Base-by-base conservation (phyloP, 1,140 invertebrate genomes). In the Archivesica marissinica region DNA sequence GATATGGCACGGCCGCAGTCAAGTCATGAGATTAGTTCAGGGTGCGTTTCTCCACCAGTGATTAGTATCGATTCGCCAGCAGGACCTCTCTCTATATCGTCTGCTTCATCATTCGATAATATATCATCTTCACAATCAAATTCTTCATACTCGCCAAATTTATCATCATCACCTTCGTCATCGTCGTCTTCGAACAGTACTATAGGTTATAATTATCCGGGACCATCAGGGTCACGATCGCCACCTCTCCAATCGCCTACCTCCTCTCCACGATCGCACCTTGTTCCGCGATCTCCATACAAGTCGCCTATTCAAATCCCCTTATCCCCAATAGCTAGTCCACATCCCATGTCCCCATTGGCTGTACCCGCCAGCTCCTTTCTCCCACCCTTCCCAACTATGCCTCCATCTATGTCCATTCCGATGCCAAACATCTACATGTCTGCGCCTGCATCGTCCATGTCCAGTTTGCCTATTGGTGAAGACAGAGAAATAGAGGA, bases 31-130 rank as follows among this genome's bases (percentile, higher is more conserved):
- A 72, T 85, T 38, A 89, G 85, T 35, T 81, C 85, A 75, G 88
- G 88, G 85, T 90, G 87, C 66, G 85, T 88, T 30, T 89, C 88
- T 87, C 90, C 91, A 25, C 77, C 88, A n/a, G 89, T 92, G 66
- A 92, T 92, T 64, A 92, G 87, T 61, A 89, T 92, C 39, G 91
- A 92, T 66, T 90, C 90, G 35, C 90, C 91, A 25, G 88, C 90
- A 13, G 88, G 85, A 33, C 88, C 89, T 44, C 86, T 87, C 17
- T 88, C 90, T 15, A 64, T 87, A 9, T 91, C 89, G 11, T 82
- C 84, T 47, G 74, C 81, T 47, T 89, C 88, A 39, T 82, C 87
- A 0, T 85, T 75, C 33, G 80, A 79, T 30, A 77, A 74, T 33
- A 76, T 84, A 13, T 44, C 66, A 41, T 39, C 52, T 28, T 70